phyloP scores from a whole-genome alignment of 2,797 vertebrate species.

The Yasuhikotakia modesta region DNA sequence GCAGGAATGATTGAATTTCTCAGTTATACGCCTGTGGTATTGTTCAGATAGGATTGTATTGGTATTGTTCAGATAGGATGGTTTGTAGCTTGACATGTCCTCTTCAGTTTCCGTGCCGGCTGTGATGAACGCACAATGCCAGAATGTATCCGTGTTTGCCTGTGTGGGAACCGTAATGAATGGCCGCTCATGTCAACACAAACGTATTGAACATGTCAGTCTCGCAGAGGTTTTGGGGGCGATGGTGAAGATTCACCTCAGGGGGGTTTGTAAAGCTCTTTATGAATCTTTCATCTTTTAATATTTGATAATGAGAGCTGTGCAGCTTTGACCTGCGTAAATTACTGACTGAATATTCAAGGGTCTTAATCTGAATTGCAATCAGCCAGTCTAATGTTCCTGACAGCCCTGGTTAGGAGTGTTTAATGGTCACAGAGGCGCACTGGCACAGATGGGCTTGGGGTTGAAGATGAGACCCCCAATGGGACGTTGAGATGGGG shows the following conservation, averaged over 20 bases:
- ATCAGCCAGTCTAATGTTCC: conserved; percentile 46
- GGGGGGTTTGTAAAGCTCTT: neutral
- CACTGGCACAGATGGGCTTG: conserved; percentile 40
- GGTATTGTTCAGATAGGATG: no score
- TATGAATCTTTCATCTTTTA: conserved; percentile 37
- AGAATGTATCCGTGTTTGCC: conserved; percentile 31
- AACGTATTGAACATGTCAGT: conserved; percentile 27
- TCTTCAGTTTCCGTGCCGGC: neutral
- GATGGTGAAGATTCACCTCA: neutral
- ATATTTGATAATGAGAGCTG: conserved; percentile 50
- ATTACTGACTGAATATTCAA: conserved; percentile 54
- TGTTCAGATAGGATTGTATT: conserved; percentile 9
- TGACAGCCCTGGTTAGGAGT: conserved; percentile 60
- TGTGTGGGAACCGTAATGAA: conserved; percentile 26
- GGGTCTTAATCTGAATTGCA: conserved; percentile 27
- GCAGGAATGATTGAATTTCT: conserved; percentile 48
- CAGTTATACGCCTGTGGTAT: conserved; percentile 25
- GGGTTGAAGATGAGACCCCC: conserved; percentile 48
- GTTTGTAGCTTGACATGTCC: conserved; percentile 22
- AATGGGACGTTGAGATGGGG: conserved; percentile 49
- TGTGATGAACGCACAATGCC: conserved; percentile 35
- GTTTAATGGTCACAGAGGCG: conserved; percentile 51
- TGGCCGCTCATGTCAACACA: conserved; percentile 7
- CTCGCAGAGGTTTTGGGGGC: neutral
- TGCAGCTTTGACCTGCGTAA: conserved; percentile 50